A percentile compares a stretch with the other conserved stretches of the same genome.
Conservation (phyloP, 2,888 invertebrate genomes). For the Gymnoscelis rufifasciata region DNA sequence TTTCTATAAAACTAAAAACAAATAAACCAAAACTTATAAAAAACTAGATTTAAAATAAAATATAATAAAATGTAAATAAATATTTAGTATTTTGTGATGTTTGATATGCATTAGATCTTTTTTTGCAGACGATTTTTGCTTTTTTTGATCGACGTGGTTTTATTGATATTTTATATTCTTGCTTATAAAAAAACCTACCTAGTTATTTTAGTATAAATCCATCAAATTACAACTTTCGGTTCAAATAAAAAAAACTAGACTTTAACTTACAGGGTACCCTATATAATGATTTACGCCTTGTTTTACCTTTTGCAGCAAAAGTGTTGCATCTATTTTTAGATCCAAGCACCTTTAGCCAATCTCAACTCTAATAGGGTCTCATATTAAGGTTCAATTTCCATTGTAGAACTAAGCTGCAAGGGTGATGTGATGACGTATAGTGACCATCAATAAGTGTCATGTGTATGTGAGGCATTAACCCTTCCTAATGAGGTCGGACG, state of each 20-base stretch:
- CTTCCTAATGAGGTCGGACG: constrained; percentile 63
- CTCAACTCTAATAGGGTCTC: background rate
- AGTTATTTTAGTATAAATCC: background rate
- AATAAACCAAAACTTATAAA: too few relatives aligned
- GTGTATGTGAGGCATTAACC: constrained; percentile 56
- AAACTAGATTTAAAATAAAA: too few relatives aligned
- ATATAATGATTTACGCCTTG: too few relatives aligned
- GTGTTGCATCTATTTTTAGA: constrained; percentile 3
- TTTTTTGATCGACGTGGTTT: too few relatives aligned
- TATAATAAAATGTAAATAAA: too few relatives aligned
- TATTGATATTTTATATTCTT: too few relatives aligned
- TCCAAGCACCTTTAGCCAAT: background rate
- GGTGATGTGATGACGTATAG: constrained; percentile 66
- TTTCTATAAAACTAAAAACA: too few relatives aligned
- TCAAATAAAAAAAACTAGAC: background rate
- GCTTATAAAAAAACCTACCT: too few relatives aligned
- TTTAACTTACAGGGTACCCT: too few relatives aligned
- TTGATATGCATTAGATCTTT: too few relatives aligned
- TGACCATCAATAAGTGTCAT: constrained; percentile 64
- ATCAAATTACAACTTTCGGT: background rate
- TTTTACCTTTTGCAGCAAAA: background rate
- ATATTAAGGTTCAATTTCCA: constrained; percentile 11
- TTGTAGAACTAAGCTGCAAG: constrained; percentile 21
- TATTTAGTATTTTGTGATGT: too few relatives aligned
- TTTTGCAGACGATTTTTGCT: too few relatives aligned